Base-by-base conservation (phyloP, 2,888 invertebrate species). In the Malthinus seriepunctatus region DNA sequence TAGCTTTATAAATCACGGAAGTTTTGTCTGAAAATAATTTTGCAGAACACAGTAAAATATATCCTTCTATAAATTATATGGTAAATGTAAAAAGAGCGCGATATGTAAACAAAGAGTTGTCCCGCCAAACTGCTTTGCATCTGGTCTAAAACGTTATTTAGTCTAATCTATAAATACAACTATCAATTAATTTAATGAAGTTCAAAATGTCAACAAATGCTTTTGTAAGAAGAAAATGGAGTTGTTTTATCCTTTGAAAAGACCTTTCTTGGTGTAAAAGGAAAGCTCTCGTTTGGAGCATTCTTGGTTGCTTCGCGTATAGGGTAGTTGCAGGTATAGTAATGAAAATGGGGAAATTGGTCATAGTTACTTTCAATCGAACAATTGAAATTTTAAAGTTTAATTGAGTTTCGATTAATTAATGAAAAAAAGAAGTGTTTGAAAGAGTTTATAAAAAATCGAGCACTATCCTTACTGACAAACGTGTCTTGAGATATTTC, bases 121-220 rank as follows among this genome's bases (percentile, higher is more conserved):
- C 60, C 51, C 56, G 51, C 56, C 51, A 56, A 56, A 51, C 51
- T 48, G 53, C 53, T 12, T 52, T 48, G 56, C 60, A 61, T 61
- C 60, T 61, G 60, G 60, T 56, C 65, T 65, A 68, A 62, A 58
- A 56, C 63, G 70, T 73, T 74, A 75, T 75, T 75, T 75, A 75
- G 74, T 75, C 74, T 75, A 72, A 66, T 72, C 73, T 75, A 75
- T 74, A 75, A 75, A 75, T 75, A 75, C 67, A 70, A 72, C 72
- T 73, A 74, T 74, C 73, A 74, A 74, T 75, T 74, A 74, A 74
- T 73, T 73, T 72, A 73, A 73, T 72, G 73, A 75, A 73, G 71
- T 71, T 71, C 72, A 70, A 73, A 73, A 73, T 72, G 73, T 71
- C 56, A 61, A 67, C 69, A 71, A 70, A 69, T 71, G 69, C 67